Percentiles rank a stretch among this genome's conserved stretches.
phyloP scores from a whole-genome alignment of 35 echinoderm and acorn worm genomes.

The Lytechinus variegatus region DNA sequence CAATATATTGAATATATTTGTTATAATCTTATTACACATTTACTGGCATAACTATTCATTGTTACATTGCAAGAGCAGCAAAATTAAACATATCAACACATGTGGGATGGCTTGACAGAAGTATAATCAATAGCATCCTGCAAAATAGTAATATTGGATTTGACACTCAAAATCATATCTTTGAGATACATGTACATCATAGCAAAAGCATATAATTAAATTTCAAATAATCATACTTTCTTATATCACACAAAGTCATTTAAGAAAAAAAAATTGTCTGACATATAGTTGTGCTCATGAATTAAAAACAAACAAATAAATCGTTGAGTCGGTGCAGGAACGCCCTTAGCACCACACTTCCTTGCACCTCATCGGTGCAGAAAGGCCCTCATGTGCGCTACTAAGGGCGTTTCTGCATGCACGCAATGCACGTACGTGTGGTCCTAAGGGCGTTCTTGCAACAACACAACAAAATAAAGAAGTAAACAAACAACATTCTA shows the following conservation, averaged over 20 bases:
- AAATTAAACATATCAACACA: too few relatives aligned
- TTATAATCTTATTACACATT: neutral
- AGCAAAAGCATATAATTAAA: neutral
- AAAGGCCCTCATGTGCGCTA: too few relatives aligned
- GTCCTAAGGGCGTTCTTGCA: too few relatives aligned
- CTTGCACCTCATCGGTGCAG: too few relatives aligned
- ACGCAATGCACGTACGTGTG: too few relatives aligned
- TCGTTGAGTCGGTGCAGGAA: too few relatives aligned
- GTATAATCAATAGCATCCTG: too few relatives aligned
- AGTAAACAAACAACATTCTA: neutral
- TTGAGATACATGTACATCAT: neutral
- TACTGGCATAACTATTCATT: neutral
- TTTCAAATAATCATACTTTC: neutral
- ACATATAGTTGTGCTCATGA: neutral
- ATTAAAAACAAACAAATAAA: too few relatives aligned
- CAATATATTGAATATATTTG: neutral
- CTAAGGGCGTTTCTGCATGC: too few relatives aligned
- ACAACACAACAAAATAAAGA: neutral
- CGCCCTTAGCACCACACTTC: too few relatives aligned
- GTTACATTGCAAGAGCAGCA: too few relatives aligned
- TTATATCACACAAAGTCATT: neutral
- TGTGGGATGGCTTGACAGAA: too few relatives aligned
- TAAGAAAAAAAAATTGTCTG: neutral
- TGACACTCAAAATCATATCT: neutral
- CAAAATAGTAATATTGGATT: neutral